Evolutionary conservation across 2,113 vertebrate species (phyloP), one percentile per base, ranked within the genome.

Genomic region (Carassius auratus): DNA sequence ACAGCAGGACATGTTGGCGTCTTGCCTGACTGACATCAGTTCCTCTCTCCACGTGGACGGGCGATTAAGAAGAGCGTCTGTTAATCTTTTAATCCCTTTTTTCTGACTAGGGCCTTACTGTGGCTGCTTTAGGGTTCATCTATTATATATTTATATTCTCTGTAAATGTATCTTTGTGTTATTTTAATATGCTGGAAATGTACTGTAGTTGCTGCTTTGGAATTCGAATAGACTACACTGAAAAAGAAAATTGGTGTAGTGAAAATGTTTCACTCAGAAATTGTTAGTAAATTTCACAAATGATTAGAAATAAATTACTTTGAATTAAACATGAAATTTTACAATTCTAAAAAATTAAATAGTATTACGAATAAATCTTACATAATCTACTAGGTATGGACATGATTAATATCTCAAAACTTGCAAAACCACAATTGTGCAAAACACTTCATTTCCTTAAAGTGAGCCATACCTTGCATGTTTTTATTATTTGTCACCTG

Each of bases 61-160:
- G 66, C 36, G 90, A 90, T 91, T 91, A 91, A 87, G 86, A 89
- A 87, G 73, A 91, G 85, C 68, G 88, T 90, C 88, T 74, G 84
- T 88, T 92, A 91, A 91, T 92, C 90, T 88, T 87, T 89, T 91
- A 92, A 91, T 91, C 91, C 64, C 68, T 13, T 73, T 84, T 82
- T 84, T 83, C 64, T 86, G 69, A 84, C 81, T 69, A 66, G 64
- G 45, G 36, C n/a, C 38, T 17, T 71, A 73, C 55, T 48, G 42
- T 74, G 68, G 76, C 21, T 66, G 52, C 64, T 87, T 75, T 77
- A 57, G 33, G 75, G 68, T 84, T 82, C 87, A 76, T 50, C 45
- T 19, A 48, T n/a, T n/a, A 73, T 73, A 69, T 26, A 38, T 10
- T 30, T 15, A 76, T 26, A 33, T 61, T 61, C 52, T 55, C 15